phyloP scores from a whole-genome alignment of 2,888 invertebrate species.

The Hofmannophila pseudospretella region DNA sequence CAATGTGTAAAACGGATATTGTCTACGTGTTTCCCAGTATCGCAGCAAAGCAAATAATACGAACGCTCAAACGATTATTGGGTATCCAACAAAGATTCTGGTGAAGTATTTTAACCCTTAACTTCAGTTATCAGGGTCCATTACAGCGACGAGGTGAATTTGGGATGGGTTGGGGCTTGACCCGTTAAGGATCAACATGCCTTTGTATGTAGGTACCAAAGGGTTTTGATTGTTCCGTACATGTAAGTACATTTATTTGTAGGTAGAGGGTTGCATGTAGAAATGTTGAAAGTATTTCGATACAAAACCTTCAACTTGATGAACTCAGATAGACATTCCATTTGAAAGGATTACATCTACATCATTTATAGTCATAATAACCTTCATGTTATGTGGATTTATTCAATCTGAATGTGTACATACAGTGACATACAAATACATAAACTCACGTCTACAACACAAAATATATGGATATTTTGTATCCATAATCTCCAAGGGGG shows the following conservation, averaged over 20 bases:
- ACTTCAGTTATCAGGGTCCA: neutral
- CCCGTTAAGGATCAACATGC: conserved; percentile 16
- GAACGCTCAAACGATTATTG: conserved; percentile 8
- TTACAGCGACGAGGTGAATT: conserved; percentile 2
- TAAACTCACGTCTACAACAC: too few species aligned
- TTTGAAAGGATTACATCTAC: too few species aligned
- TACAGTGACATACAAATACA: too few species aligned
- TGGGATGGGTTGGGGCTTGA: conserved; percentile 8
- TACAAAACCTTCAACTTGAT: too few species aligned
- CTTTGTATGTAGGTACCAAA: conserved; percentile 26
- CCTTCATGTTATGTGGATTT: too few species aligned
- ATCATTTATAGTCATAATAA: too few species aligned
- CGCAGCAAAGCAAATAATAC: conserved; percentile 8
- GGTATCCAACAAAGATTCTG: neutral
- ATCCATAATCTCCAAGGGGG: too few species aligned
- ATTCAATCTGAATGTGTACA: too few species aligned
- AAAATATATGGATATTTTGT: too few species aligned
- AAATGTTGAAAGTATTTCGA: too few species aligned
- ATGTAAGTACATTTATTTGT: neutral
- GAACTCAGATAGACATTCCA: too few species aligned
- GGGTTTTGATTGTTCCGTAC: conserved; percentile 23
- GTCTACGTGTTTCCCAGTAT: conserved; percentile 3
- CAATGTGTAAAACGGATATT: conserved; percentile 7
- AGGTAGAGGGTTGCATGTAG: too few species aligned
- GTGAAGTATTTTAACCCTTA: conserved; percentile 5